Evolutionary conservation across 2,888 invertebrate genomes (phyloP), one percentile per base, ranked within the genome.

Genomic region (Parnassius apollo): DNA sequence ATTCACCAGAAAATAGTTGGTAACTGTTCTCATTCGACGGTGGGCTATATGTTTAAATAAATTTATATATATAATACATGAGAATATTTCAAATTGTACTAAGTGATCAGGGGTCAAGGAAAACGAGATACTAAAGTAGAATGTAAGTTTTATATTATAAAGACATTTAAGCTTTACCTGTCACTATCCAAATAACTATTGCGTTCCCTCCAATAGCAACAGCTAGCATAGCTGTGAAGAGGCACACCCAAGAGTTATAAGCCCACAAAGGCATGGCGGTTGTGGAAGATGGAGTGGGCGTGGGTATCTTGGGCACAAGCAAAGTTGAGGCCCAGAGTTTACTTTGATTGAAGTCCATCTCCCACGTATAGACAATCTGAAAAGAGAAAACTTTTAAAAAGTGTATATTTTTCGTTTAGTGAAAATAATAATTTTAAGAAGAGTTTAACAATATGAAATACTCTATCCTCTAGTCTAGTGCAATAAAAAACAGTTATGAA

Each of bases 121-220:
- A 35, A 35, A 35, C 35, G 35, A 7, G 35, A 7, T 35, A 35
- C 35, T 35, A 35, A 35, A 35, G 7, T 35, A 35, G 35, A 35
- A 4, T 35, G 35, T 42, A 3, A 35, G 0, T 46, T 46, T 18
- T 12, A 53, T 35, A 44, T 44, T 46, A n/a, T 53, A 22, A 61
- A 62, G n/a, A 59, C 35, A 50, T 48, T 10, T 51, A 49, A 59
- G 52, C 53, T n/a, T 92, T 84, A 96, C 96, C 96, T 73, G 94
- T 93, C 10, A 98, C 97, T 73, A 98, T 98, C 98, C 98, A 98
- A 72, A 98, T 96, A 57, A 98, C 98, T 66, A 98, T 96, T 51
- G 95, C 93, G 77, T 98, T 98, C 25, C 98, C 98, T 1, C 96
- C 95, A 53, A 96, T 95, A 1, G 97, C 96, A 2, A 96, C 94